These are phyloP conservation scores for Prosopocoilus inquinatus DNA, from an alignment of 2,888 invertebrate genomes.

Conservation along the genomic window DNA sequence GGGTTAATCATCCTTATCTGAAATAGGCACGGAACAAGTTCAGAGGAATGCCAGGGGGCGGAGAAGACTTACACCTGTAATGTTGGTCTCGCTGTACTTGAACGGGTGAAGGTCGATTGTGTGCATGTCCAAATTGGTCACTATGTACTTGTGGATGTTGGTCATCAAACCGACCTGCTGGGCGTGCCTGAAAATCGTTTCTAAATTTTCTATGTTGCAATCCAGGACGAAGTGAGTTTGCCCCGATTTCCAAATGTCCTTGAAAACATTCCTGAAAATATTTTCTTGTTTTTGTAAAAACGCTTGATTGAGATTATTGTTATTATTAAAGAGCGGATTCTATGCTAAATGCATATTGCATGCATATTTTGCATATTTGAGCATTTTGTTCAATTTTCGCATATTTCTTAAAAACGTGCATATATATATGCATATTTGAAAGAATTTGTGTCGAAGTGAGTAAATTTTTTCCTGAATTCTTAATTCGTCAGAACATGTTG, in stretches of 20 bases:
- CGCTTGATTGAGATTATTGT: too few relatives aligned
- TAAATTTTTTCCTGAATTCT: too few relatives aligned
- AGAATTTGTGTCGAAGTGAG: too few relatives aligned
- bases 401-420: too few relatives aligned
- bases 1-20: constrained; percentile 11
- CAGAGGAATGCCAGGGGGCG: not conserved
- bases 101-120: constrained; percentile 59
- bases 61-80: constrained; percentile 52
- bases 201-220: constrained; percentile 52
- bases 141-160: constrained; percentile 55
- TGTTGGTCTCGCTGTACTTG: constrained; percentile 59
- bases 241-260: constrained; percentile 51
- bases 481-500: too few relatives aligned
- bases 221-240: constrained; percentile 56
- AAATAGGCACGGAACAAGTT: not conserved
- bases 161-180: constrained; percentile 63
- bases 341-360: too few relatives aligned
- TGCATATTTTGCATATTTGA: too few relatives aligned
- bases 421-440: too few relatives aligned
- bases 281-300: not conserved
- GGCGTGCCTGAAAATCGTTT: constrained; percentile 55
- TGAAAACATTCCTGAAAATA: constrained; percentile 44
- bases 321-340: too few relatives aligned
- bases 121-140: constrained; percentile 59
- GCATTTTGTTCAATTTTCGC: too few relatives aligned